Conservation (phyloP, 2,113 vertebrate genomes). For the Aptenodytes patagonicus region DNA sequence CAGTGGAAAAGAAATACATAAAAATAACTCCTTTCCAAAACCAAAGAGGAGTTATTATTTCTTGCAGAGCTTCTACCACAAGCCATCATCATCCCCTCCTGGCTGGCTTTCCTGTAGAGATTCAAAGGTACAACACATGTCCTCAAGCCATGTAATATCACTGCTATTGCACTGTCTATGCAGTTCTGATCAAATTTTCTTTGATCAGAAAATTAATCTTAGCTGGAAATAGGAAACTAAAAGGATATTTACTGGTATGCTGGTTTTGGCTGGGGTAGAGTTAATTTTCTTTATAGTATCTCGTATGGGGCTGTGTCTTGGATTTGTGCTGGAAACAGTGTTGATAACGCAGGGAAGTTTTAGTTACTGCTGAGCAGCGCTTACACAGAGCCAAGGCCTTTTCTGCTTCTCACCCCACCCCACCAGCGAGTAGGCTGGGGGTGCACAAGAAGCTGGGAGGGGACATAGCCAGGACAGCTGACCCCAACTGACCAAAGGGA, state of each 20-base stretch:
- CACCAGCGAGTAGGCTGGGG: too few species aligned
- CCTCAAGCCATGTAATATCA: constrained; percentile 31
- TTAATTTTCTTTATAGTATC: too few species aligned
- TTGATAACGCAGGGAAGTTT: too few species aligned
- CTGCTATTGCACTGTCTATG: not conserved
- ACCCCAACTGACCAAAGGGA: too few species aligned
- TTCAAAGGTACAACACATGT: constrained; percentile 14
- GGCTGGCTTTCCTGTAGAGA: constrained; percentile 19
- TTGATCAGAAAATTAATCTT: constrained; percentile 52
- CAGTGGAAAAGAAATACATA: not conserved
- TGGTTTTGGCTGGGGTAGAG: too few species aligned
- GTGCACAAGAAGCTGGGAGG: too few species aligned
- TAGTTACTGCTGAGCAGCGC: too few species aligned
- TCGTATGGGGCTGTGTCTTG: too few species aligned
- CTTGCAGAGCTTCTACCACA: constrained; percentile 36
- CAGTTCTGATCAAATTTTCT: constrained; percentile 48
- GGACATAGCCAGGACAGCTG: too few species aligned
- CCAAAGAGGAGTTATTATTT: constrained; percentile 41
- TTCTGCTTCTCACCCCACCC: too few species aligned
- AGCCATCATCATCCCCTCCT: constrained; percentile 43
- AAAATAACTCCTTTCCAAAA: constrained; percentile 42
- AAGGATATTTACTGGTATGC: not conserved
- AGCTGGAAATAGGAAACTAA: constrained; percentile 11
- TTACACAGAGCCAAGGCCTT: too few species aligned
- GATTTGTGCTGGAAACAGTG: too few species aligned